phyloP scores from a whole-genome alignment of 2,113 vertebrate species.

The Pseudopipra pipra region DNA sequence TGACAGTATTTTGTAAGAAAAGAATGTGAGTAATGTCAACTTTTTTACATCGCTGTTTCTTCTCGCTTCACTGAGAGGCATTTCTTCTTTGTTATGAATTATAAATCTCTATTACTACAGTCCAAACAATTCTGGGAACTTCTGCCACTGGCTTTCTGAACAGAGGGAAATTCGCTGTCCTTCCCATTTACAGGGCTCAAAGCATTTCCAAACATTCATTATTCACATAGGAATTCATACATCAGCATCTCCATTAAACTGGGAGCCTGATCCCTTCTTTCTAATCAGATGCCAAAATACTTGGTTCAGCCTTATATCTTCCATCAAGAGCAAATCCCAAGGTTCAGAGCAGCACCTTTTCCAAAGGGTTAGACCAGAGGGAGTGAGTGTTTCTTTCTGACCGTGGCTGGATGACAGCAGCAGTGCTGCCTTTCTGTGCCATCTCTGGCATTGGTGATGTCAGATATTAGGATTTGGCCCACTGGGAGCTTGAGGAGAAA shows the following conservation, averaged over 20 bases:
- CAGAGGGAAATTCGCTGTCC: neutral
- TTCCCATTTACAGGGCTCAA: neutral
- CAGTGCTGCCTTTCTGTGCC: neutral
- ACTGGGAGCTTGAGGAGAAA: neutral
- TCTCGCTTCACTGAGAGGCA: neutral
- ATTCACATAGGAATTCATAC: neutral
- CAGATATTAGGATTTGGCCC: neutral
- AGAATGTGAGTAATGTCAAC: neutral
- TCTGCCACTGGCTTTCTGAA: neutral
- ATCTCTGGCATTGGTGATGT: neutral
- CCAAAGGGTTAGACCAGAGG: neutral
- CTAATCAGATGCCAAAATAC: neutral
- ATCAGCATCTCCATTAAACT: neutral
- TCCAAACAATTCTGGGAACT: constrained; percentile 48
- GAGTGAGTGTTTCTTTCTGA: neutral
- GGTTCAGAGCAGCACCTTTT: neutral
- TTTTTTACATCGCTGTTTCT: neutral
- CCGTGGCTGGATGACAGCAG: neutral
- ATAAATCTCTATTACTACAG: neutral
- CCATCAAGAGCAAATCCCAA: neutral
- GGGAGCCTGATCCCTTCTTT: neutral
- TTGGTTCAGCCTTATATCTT: neutral
- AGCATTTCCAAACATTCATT: constrained; percentile 34
- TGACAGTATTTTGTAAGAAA: neutral
- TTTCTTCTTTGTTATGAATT: constrained; percentile 24